A percentile compares a stretch with the other conserved stretches of the same genome.
phyloP scores from a whole-genome alignment of 2,113 vertebrate species.

The Notechis scutatus region DNA sequence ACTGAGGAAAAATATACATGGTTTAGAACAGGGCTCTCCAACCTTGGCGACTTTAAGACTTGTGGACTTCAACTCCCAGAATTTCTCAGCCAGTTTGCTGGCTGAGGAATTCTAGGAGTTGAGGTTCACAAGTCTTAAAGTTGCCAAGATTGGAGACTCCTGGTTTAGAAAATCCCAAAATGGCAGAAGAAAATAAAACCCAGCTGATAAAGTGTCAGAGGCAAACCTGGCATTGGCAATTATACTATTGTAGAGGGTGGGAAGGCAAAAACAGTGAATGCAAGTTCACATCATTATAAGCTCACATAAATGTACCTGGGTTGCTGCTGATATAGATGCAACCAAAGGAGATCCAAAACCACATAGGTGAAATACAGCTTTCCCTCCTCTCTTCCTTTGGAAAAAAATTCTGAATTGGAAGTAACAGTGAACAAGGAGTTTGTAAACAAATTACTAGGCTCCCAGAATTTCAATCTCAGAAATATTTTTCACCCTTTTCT shows the following conservation, averaged over 20 bases:
- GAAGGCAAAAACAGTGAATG: not conserved
- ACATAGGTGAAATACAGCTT: not conserved
- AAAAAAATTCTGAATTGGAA: not conserved
- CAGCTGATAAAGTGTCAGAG: not conserved
- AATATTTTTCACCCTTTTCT: not conserved
- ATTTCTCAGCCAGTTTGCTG: no score
- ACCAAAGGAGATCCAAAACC: not conserved
- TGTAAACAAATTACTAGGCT: not conserved
- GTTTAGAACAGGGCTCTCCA: not conserved
- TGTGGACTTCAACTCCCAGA: no score
- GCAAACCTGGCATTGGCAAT: not conserved
- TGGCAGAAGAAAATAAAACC: not conserved
- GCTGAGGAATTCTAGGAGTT: no score
- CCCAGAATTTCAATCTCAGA: not conserved
- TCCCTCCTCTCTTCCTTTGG: not conserved
- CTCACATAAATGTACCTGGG: not conserved
- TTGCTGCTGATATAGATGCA: not conserved
- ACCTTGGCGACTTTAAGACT: no score
- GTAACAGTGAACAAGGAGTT: not conserved
- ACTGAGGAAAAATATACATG: not conserved
- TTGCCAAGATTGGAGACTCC: no score
- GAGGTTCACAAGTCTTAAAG: no score
- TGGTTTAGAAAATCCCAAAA: not conserved
- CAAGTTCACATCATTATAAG: not conserved
- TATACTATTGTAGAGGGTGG: not conserved